A percentile compares a stretch with the other conserved stretches of the same genome.
Evolutionary conservation across 2,113 vertebrate genomes (phyloP).

Genomic region (Amblyornis subalaris): DNA sequence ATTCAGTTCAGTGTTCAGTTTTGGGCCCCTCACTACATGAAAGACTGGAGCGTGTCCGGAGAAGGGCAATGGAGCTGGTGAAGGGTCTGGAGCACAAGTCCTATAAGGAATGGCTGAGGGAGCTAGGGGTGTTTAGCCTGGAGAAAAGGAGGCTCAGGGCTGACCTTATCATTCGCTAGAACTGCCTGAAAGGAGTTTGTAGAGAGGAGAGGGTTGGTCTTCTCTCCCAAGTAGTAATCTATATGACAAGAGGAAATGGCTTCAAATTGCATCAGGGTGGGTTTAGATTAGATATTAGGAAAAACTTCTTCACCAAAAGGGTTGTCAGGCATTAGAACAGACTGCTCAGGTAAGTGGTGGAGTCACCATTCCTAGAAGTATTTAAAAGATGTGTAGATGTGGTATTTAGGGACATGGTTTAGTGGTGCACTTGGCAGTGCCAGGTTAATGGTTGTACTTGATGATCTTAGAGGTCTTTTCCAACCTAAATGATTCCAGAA

Average conservation of each 20-base stretch:
- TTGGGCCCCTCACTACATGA: neutral
- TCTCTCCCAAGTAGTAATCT: neutral
- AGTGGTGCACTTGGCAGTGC: neutral
- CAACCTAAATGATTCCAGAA: neutral
- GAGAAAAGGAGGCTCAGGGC: neutral
- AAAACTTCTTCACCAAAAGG: neutral
- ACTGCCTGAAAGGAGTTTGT: neutral
- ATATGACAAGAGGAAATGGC: neutral
- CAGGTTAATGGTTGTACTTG: neutral
- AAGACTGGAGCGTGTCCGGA: neutral
- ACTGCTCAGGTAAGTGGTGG: neutral
- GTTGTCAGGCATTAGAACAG: neutral
- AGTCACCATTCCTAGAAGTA: neutral
- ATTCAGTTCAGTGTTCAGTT: neutral
- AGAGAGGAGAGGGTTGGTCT: neutral
- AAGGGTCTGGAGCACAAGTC: neutral
- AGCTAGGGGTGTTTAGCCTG: neutral
- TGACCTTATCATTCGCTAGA: neutral
- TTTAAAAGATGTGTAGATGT: neutral
- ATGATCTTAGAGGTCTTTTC: neutral
- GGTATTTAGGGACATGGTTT: neutral
- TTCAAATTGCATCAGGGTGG: neutral
- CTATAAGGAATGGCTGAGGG: neutral
- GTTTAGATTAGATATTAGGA: neutral
- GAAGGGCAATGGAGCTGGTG: neutral